phyloP scores from a whole-genome alignment of 2,797 vertebrate genomes.

The Clarias fuscus region DNA sequence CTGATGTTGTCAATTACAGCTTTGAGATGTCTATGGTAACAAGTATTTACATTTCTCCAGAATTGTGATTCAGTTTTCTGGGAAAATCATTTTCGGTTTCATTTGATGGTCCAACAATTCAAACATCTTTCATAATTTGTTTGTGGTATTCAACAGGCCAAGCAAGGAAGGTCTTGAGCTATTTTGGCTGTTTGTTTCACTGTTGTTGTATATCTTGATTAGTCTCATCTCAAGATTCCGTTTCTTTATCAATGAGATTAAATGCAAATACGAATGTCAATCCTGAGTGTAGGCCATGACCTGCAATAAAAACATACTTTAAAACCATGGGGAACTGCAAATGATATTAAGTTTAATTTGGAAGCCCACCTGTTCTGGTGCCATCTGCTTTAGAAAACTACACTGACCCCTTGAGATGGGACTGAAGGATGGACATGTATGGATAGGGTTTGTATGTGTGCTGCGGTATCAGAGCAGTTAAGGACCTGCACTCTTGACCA shows the following conservation, averaged over 20 bases:
- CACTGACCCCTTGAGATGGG: background rate
- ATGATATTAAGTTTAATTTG: background rate
- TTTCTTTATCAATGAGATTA: background rate
- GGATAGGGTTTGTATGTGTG: background rate
- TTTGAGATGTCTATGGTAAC: background rate
- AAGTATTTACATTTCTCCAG: background rate
- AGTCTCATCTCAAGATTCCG: background rate
- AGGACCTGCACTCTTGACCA: background rate
- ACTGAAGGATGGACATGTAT: conserved; percentile 4
- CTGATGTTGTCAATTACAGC: background rate
- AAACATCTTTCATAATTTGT: background rate
- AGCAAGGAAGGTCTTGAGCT: background rate
- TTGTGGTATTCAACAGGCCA: background rate
- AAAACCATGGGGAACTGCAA: background rate
- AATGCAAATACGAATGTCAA: background rate
- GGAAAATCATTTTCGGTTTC: background rate
- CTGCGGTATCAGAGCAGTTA: background rate
- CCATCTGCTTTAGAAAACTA: background rate
- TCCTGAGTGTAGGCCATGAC: background rate
- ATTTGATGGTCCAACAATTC: background rate
- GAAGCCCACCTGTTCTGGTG: background rate
- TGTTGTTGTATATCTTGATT: background rate
- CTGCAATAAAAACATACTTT: background rate
- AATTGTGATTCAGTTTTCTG: background rate
- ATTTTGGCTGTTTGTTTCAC: background rate